Evolutionary conservation across 2,113 vertebrate species (phyloP).

Genomic region (Paratilapia polleni): DNA sequence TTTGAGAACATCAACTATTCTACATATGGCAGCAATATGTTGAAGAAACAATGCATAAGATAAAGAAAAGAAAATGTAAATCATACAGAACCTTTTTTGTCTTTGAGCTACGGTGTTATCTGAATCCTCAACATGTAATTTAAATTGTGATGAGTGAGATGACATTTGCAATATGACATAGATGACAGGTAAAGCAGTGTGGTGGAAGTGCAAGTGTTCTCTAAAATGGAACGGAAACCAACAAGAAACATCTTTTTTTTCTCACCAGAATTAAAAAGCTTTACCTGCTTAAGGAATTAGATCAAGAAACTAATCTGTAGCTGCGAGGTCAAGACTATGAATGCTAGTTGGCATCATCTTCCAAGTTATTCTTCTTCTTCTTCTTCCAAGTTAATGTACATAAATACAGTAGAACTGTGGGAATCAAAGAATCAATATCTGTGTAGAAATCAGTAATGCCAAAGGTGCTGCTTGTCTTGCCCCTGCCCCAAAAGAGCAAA

Average conservation of each 20-base stretch:
- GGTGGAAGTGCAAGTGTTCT: neutral
- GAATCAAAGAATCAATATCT: too few species aligned
- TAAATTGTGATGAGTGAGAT: neutral
- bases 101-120: too few species aligned
- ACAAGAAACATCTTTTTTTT: neutral
- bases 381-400: neutral
- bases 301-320: neutral
- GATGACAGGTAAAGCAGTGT: neutral
- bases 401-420: neutral
- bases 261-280: neutral
- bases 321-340: neutral
- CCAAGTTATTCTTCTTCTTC: too few species aligned
- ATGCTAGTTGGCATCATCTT: neutral
- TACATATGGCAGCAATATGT: neutral
- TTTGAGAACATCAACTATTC: neutral
- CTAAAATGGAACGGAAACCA: neutral
- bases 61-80: too few species aligned
- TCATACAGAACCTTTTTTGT: too few species aligned
- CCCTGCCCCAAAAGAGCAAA: too few species aligned
- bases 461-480: too few species aligned
- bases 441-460: too few species aligned
- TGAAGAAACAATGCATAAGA: neutral
- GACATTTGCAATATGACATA: neutral
- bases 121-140: too few species aligned
- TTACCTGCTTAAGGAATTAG: neutral